Percentiles rank a stretch among this genome's conserved stretches.
These are phyloP conservation scores for Brachionus paranguensis DNA, from an alignment of 1,140 invertebrate species.

Conservation along the genomic window DNA sequence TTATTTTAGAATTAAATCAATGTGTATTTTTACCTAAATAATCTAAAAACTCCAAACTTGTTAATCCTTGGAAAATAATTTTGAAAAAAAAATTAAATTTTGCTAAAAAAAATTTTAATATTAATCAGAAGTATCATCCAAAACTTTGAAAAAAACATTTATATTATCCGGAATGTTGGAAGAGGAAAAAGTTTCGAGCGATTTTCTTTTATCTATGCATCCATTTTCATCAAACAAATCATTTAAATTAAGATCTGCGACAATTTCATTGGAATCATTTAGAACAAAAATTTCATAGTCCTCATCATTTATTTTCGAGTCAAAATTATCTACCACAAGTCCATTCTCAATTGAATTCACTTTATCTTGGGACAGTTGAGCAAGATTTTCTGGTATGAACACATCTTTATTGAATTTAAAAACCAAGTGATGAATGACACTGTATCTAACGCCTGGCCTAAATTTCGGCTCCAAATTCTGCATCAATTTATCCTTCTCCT, in stretches of 20 bases:
- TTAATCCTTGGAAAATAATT: background rate
- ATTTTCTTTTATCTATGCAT: conserved; percentile 4
- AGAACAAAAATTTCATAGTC: conserved; percentile 26
- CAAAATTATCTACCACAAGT: background rate
- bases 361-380: background rate
- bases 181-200: background rate
- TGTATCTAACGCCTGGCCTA: background rate
- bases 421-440: conserved; percentile 11
- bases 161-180: background rate
- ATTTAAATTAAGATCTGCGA: background rate
- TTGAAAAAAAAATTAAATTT: background rate
- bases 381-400: background rate
- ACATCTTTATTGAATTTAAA: conserved; percentile 23
- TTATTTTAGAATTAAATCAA: background rate
- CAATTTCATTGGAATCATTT: conserved; percentile 19
- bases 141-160: conserved; percentile 20
- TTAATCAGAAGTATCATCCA: background rate
- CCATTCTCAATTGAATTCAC: background rate
- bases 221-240: conserved; percentile 16
- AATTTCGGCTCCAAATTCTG: background rate
- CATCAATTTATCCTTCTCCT: background rate
- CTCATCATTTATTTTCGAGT: background rate
- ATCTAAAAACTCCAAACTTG: background rate
- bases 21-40: background rate
- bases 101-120: background rate